Evolutionary conservation across 1,140 invertebrate species (phyloP).

Genomic region (Drosophila arizonae): DNA sequence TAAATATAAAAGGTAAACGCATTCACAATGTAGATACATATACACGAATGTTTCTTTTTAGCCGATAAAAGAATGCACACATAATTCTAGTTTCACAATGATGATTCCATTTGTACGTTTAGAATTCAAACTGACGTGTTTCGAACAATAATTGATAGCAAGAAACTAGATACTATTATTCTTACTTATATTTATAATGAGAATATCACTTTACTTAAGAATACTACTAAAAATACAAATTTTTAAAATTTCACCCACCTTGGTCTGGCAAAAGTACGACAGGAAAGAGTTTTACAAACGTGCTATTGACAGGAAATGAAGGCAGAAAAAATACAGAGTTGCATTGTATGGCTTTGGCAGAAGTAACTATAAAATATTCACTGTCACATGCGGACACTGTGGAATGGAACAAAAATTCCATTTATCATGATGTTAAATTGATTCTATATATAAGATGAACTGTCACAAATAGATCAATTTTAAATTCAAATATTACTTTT

Average conservation of each 20-base stretch:
- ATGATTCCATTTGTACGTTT: not conserved
- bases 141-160: not conserved
- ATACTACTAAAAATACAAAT: slow-evolving; percentile 1
- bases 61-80: not conserved
- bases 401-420: slow-evolving; percentile 1
- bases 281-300: slow-evolving; percentile 30
- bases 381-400: not conserved
- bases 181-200: not conserved
- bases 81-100: too few relatives aligned
- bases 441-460: too few relatives aligned
- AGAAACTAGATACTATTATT: slow-evolving; percentile 5
- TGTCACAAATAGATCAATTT: too few relatives aligned
- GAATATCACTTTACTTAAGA: not conserved
- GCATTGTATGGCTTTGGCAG: not conserved
- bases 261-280: slow-evolving; percentile 42
- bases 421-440: too few relatives aligned
- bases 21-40: slow-evolving; percentile 3
- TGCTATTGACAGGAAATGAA: slow-evolving; percentile 32
- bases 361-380: not conserved
- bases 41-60: not conserved
- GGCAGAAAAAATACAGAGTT: slow-evolving; percentile 4
- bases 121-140: not conserved
- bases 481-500: too few relatives aligned
- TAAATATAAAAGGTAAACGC: not conserved
- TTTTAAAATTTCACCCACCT: slow-evolving; percentile 33